Conservation (phyloP, 1,140 invertebrate species). For the Diabrotica undecimpunctata region DNA sequence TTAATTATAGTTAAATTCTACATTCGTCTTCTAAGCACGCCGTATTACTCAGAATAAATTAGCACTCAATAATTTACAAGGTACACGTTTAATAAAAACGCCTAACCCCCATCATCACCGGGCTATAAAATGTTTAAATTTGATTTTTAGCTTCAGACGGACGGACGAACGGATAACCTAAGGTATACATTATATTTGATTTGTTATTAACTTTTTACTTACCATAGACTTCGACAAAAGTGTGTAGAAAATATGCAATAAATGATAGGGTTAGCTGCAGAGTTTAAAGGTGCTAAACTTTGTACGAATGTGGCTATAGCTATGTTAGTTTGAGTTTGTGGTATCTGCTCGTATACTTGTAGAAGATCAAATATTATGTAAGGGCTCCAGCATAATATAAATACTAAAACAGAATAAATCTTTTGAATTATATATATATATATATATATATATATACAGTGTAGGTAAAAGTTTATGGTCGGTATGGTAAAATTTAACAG, state of each 20-base stretch:
- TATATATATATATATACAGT: neutral
- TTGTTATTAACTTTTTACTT: slow-evolving; percentile 33
- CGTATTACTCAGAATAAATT: too few species aligned
- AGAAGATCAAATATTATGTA: slow-evolving; percentile 92
- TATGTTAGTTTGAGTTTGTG: slow-evolving; percentile 71
- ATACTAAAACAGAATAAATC: slow-evolving; percentile 63
- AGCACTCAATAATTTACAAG: too few species aligned
- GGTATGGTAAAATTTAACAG: too few species aligned
- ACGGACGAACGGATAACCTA: too few species aligned
- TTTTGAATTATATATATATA: neutral
- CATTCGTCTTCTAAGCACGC: too few species aligned
- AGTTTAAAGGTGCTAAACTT: slow-evolving; percentile 88
- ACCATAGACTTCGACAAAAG: slow-evolving; percentile 82
- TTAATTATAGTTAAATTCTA: too few species aligned
- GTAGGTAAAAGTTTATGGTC: too few species aligned
- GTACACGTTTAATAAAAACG: too few species aligned
- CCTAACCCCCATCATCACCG: too few species aligned
- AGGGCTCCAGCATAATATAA: slow-evolving; percentile 93
- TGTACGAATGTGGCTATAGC: slow-evolving; percentile 90
- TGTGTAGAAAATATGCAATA: slow-evolving; percentile 92
- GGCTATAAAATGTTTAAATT: too few species aligned
- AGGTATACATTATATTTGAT: too few species aligned
- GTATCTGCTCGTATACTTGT: slow-evolving; percentile 84
- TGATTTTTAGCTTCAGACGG: too few species aligned
- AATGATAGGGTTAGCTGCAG: slow-evolving; percentile 91